Base-by-base conservation (phyloP, 2,888 invertebrate genomes). In the Frankliniella fusca region DNA sequence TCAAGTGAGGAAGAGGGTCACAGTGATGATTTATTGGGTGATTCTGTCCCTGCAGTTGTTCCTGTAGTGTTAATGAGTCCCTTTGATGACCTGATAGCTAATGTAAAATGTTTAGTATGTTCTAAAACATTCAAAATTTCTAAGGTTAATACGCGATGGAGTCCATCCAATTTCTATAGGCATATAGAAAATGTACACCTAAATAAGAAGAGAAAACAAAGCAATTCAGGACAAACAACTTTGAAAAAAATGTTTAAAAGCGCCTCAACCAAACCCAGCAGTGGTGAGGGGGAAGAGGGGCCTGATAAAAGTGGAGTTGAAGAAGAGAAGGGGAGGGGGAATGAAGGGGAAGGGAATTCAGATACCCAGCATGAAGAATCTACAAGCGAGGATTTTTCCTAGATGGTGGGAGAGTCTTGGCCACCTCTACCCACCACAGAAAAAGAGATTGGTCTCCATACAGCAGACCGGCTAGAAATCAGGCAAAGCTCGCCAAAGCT, bases 241-340 rank as follows among this genome's bases (percentile, higher is more conserved):
- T 65, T 65, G 23, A 65, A 65, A 9, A 65, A 65, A n/a, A 65
- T 65, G n/a, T 65, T 65, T n/a, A 65, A 65, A 65, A n/a, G 50
- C n/a, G n/a, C n/a, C n/a, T n/a, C 20, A 54, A 20, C 20, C 7
- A 54, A 54, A 12, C 12, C 12, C 23, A 65, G 23, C 65, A 65
- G n/a, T 65, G 65, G 23, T 20, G 20, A 15, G 11, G 65, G 9
- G 8, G 65, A n/a, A 20, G 20, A 65, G 9, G 23, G 9, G 0
- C 9, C 65, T 65, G 65, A n/a, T 12, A 12, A 12, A 50, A 50
- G 12, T 9, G 12, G 10, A 50, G 12, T 50, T 50, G 50, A 50
- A 12, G 12, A 9, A 50, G 12, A 50, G 10, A 50, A 50, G 50
- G 12, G 10, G n/a, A n/a, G n/a, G n/a, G n/a, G n/a, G n/a, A n/a